These are phyloP conservation scores for Tetranychus truncatus DNA, from an alignment of 2,888 invertebrate genomes.

Conservation along the genomic window DNA sequence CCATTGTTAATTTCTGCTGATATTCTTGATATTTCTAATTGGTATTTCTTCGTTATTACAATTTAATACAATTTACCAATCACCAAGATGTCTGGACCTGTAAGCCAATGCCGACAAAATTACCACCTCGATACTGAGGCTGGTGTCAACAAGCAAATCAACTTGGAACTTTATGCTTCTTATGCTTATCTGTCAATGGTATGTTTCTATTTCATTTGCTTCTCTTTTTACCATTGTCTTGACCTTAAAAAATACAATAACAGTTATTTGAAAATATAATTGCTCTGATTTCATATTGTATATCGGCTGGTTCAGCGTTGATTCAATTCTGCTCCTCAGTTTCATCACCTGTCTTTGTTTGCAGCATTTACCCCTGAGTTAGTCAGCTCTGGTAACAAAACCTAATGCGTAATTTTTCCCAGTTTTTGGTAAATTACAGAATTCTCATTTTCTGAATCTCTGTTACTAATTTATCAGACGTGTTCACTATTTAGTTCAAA, in stretches of 20 bases:
- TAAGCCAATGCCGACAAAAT: constrained; percentile 40
- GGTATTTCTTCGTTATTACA: background rate
- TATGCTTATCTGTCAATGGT: constrained; percentile 59
- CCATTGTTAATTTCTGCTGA: too few relatives aligned
- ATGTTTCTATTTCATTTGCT: constrained; percentile 28
- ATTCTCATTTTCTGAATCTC: too few relatives aligned
- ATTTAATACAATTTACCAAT: background rate
- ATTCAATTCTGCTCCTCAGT: background rate
- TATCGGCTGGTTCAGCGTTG: background rate
- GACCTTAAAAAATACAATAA: too few relatives aligned
- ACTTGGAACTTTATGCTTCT: constrained; percentile 51
- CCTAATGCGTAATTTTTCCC: background rate
- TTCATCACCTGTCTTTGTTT: background rate
- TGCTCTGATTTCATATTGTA: background rate
- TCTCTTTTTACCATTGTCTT: background rate
- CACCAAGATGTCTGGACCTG: constrained; percentile 2
- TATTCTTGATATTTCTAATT: background rate
- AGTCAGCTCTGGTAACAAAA: background rate
- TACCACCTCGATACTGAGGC: constrained; percentile 46
- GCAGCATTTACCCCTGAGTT: background rate
- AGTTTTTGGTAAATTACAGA: background rate
- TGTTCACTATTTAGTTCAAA: too few relatives aligned
- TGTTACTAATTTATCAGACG: too few relatives aligned
- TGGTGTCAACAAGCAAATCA: constrained; percentile 48
- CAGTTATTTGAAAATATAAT: too few relatives aligned